Conservation (phyloP, 2,113 vertebrate species). For the Tenebrosternarchus preto region DNA sequence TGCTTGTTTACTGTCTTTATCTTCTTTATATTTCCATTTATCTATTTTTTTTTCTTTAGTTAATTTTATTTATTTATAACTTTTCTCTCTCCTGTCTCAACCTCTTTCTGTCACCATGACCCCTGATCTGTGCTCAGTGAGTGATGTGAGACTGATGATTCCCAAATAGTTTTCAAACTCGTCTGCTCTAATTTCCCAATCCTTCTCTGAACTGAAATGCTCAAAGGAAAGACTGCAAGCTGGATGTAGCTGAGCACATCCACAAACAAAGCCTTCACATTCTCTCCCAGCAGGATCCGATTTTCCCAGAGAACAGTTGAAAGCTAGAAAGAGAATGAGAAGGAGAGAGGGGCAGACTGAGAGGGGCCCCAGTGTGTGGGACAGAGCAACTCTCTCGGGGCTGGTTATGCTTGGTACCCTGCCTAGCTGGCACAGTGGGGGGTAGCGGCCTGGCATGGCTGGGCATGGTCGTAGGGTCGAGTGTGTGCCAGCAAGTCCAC, state of each 20-base stretch:
- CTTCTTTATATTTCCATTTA: not conserved
- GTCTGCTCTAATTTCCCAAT: not conserved
- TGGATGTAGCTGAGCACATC: no score
- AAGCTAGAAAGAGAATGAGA: not conserved
- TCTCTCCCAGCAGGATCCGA: not conserved
- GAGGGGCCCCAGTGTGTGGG: no score
- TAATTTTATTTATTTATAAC: not conserved
- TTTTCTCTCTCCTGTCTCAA: no score
- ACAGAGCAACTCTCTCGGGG: not conserved
- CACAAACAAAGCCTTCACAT: conserved; percentile 4
- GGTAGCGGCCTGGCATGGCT: conserved; percentile 18
- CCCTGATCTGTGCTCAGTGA: not conserved
- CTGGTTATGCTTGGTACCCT: not conserved
- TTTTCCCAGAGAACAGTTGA: no score
- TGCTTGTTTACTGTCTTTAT: no score
- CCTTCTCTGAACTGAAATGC: no score
- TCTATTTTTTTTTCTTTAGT: not conserved
- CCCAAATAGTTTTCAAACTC: not conserved
- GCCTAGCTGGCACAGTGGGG: conserved; percentile 37
- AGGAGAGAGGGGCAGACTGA: not conserved
- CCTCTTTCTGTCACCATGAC: not conserved
- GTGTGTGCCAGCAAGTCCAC: conserved; percentile 69
- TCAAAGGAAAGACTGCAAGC: no score
- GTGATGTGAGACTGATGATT: conserved; percentile 9
- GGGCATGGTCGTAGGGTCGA: conserved; percentile 70